phyloP scores from a whole-genome alignment of 2,113 vertebrate species.

The Cavia aperea region DNA sequence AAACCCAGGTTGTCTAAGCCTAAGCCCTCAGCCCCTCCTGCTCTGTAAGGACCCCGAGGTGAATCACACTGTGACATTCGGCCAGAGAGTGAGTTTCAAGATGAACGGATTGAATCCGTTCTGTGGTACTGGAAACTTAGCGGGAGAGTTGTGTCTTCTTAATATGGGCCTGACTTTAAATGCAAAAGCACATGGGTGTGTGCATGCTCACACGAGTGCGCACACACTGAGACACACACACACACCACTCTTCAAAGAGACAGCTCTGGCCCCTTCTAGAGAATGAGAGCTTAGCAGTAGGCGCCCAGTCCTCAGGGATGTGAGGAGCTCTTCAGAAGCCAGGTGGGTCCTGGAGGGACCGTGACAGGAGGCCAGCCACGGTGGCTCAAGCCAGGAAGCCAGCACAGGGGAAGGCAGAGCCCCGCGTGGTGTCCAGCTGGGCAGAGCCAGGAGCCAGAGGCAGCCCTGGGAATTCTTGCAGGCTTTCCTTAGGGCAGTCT shows the following conservation, averaged over 20 bases:
- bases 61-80: background rate
- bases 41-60: background rate
- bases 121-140: background rate
- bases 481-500: background rate
- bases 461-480: constrained; percentile 18
- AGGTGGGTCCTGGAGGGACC: background rate
- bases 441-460: background rate
- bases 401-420: background rate
- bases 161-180: background rate
- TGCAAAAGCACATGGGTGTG: fast-evolving
- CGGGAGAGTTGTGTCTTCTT: background rate
- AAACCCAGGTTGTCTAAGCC: background rate
- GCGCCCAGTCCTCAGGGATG: background rate
- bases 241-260: background rate
- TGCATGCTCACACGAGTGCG: fast-evolving
- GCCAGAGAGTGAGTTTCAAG: background rate
- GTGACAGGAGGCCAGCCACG: background rate
- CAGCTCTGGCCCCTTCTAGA: background rate
- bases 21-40: background rate
- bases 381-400: background rate
- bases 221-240: background rate
- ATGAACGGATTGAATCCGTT: background rate
- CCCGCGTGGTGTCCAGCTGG: background rate
- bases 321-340: constrained; percentile 17
- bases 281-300: background rate